Conservation (phyloP, 2,888 invertebrate species). For the Oeneis ivallda region DNA sequence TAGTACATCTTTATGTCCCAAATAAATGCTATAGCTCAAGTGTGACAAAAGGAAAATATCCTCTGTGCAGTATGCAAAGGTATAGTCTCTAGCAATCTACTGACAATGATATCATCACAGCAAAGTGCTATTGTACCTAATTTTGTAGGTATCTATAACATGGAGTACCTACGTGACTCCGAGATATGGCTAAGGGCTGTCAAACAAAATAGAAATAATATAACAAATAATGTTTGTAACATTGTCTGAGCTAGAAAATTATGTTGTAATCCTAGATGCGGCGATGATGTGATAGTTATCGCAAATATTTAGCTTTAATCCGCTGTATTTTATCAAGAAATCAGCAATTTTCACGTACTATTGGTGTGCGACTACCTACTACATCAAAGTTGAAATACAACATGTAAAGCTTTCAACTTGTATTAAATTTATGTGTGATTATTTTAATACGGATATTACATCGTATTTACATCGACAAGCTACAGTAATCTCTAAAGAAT, state of each 20-base stretch:
- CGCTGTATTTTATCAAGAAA: conserved; percentile 1
- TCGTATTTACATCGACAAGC: conserved; percentile 22
- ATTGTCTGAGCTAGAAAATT: background rate
- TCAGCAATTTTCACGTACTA: conserved; percentile 2
- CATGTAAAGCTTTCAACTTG: background rate
- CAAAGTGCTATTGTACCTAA: conserved; percentile 15
- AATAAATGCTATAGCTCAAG: background rate
- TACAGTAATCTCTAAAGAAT: conserved; percentile 45
- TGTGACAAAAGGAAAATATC: background rate
- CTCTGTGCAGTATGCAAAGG: background rate
- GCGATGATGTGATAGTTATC: background rate
- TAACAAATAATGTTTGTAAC: background rate
- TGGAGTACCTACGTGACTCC: conserved; percentile 61
- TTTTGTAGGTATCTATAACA: conserved; percentile 30
- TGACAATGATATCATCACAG: conserved; percentile 36
- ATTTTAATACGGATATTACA: conserved; percentile 6
- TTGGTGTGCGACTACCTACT: conserved; percentile 13
- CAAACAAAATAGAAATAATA: conserved; percentile 29
- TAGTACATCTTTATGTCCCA: background rate
- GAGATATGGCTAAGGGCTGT: conserved; percentile 44
- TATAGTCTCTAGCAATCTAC: conserved; percentile 5
- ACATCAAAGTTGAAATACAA: conserved; percentile 12
- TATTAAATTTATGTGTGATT: background rate
- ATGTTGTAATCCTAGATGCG: background rate
- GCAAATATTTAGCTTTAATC: background rate